These are phyloP conservation scores for Forpus xanthops DNA, from an alignment of 2,797 vertebrate genomes.

Conservation along the genomic window DNA sequence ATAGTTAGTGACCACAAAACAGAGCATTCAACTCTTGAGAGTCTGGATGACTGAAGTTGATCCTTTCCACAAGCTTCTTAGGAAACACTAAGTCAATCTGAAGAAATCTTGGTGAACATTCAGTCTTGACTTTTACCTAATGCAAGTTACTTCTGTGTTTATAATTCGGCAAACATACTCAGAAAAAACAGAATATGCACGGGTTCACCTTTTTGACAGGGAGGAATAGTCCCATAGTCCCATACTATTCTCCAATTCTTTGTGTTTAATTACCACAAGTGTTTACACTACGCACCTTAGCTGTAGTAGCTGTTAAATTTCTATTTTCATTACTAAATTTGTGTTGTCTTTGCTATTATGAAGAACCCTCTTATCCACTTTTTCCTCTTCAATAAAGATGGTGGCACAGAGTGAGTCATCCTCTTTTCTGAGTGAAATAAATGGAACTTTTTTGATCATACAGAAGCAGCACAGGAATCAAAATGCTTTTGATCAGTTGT, in stretches of 20 bases:
- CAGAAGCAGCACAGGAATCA: neutral
- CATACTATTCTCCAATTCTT: neutral
- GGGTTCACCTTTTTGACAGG: neutral
- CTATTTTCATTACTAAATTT: neutral
- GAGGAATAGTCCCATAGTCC: neutral
- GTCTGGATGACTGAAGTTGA: fast-evolving
- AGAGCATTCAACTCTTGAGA: neutral
- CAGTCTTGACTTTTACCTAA: neutral
- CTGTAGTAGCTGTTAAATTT: neutral
- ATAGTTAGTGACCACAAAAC: neutral
- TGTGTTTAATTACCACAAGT: neutral
- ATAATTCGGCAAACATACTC: neutral
- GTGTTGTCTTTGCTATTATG: neutral
- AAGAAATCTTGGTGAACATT: neutral
- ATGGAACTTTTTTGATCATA: neutral
- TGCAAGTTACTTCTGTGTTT: neutral
- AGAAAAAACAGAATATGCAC: neutral
- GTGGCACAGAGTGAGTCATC: neutral
- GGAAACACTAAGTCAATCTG: neutral
- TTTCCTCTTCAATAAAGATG: neutral
- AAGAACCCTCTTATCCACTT: neutral
- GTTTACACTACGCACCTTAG: neutral
- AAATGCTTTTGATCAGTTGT: slow-evolving; percentile 3
- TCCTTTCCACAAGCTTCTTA: neutral
- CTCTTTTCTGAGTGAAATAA: neutral